Percentiles rank a stretch among this genome's conserved stretches.
Conservation (phyloP, 2,888 invertebrate genomes). For the Caenorhabditis sp. region DNA sequence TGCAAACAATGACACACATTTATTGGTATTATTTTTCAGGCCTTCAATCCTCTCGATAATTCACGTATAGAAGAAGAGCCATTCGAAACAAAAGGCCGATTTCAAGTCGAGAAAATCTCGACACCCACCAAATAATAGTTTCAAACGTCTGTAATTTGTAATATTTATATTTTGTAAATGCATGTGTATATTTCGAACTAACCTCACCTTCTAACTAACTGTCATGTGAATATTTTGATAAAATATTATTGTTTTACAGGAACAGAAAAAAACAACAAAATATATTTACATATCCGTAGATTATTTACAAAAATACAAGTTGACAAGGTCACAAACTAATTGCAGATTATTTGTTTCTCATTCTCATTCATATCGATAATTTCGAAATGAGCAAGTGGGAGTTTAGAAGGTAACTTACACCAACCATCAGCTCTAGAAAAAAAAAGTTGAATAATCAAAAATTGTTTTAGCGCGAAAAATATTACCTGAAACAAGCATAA, state of each 20-base stretch:
- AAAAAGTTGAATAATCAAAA: not conserved
- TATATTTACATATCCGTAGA: not conserved
- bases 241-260: not conserved
- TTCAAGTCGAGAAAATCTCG: not conserved
- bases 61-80: not conserved
- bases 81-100: not conserved
- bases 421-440: constrained; percentile 46
- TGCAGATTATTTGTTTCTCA: not conserved
- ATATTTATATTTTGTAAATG: not conserved
- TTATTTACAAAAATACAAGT: constrained; percentile 1
- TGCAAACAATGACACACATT: no score
- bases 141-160: not conserved
- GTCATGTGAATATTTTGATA: not conserved
- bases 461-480: not conserved
- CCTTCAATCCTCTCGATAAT: not conserved
- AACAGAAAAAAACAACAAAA: not conserved
- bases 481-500: constrained; percentile 48
- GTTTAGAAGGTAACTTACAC: constrained; percentile 24
- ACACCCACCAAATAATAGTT: not conserved
- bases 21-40: not conserved
- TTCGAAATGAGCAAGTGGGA: constrained; percentile 34
- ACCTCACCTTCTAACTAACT: not conserved
- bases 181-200: not conserved
- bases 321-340: not conserved
- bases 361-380: constrained; percentile 14